phyloP scores from a whole-genome alignment of 1,140 invertebrate genomes.

The Neotoxoptera formosana region DNA sequence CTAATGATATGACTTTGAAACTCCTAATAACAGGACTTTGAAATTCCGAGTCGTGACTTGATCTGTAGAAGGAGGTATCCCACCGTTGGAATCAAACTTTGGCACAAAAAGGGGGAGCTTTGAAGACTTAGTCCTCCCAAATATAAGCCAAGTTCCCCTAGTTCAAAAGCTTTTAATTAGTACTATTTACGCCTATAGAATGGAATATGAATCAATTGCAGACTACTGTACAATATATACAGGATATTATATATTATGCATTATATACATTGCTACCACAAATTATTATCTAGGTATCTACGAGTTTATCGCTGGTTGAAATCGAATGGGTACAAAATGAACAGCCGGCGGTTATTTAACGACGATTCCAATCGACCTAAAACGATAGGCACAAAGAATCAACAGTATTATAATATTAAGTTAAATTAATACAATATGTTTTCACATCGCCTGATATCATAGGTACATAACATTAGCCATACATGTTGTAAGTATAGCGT shows the following conservation, averaged over 20 bases:
- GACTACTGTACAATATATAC: neutral
- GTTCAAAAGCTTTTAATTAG: too few species aligned
- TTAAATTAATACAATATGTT: too few species aligned
- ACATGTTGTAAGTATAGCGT: too few species aligned
- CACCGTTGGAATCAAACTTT: neutral
- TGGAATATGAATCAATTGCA: too few species aligned
- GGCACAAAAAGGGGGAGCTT: too few species aligned
- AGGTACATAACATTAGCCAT: too few species aligned
- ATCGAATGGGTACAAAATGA: neutral
- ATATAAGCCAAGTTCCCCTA: too few species aligned
- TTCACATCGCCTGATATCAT: too few species aligned
- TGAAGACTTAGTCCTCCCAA: too few species aligned
- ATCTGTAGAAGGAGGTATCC: neutral
- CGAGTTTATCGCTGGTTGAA: neutral
- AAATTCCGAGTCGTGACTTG: neutral
- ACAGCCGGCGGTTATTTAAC: neutral
- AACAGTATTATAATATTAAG: neutral
- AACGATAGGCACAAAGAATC: neutral
- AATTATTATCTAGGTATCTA: neutral
- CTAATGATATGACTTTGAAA: constrained; percentile 25
- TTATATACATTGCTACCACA: neutral
- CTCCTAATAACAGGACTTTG: neutral
- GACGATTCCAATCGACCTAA: neutral
- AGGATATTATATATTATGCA: too few species aligned
- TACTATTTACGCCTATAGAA: too few species aligned